phyloP scores from a whole-genome alignment of 2,888 invertebrate species.

The Dolichomitus sp. region DNA sequence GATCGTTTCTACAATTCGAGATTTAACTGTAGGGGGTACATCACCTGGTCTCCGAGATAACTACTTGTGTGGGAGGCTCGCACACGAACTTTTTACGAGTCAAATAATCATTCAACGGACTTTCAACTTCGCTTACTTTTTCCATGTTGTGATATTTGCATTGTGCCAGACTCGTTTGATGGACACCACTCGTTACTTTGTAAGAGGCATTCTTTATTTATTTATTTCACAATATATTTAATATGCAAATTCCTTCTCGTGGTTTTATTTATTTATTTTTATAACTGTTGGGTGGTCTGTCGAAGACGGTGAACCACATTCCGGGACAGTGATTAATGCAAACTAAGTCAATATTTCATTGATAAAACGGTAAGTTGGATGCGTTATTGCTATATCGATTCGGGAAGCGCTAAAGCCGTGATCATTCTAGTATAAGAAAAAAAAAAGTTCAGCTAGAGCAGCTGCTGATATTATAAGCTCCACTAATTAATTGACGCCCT shows the following conservation, averaged over 20 bases:
- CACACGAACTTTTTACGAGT: slow-evolving; percentile 65
- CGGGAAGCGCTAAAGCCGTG: slow-evolving; percentile 27
- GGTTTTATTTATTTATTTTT: no score
- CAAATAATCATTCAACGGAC: slow-evolving; percentile 4
- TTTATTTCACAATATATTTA: not conserved
- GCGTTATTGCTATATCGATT: slow-evolving; percentile 20
- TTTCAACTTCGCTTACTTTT: not conserved
- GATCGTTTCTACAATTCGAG: not conserved
- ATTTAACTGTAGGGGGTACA: slow-evolving; percentile 66
- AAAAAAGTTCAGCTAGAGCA: slow-evolving; percentile 29
- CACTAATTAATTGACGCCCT: slow-evolving; percentile 61
- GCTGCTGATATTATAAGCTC: slow-evolving; percentile 40
- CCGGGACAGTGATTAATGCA: not conserved
- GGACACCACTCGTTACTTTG: not conserved
- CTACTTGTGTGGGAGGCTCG: slow-evolving; percentile 83
- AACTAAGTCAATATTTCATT: slow-evolving; percentile 4
- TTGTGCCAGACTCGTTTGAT: not conserved
- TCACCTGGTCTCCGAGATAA: slow-evolving; percentile 84
- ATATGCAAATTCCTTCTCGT: not conserved
- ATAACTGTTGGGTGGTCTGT: not conserved
- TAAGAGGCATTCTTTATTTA: not conserved
- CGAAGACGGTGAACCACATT: not conserved
- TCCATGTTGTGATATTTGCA: not conserved
- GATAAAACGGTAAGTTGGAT: slow-evolving; percentile 1
- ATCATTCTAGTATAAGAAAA: not conserved